Percentiles rank a stretch among this genome's conserved stretches.
phyloP scores from a whole-genome alignment of 2,797 vertebrate genomes.

The Rhinichthys osculus region DNA sequence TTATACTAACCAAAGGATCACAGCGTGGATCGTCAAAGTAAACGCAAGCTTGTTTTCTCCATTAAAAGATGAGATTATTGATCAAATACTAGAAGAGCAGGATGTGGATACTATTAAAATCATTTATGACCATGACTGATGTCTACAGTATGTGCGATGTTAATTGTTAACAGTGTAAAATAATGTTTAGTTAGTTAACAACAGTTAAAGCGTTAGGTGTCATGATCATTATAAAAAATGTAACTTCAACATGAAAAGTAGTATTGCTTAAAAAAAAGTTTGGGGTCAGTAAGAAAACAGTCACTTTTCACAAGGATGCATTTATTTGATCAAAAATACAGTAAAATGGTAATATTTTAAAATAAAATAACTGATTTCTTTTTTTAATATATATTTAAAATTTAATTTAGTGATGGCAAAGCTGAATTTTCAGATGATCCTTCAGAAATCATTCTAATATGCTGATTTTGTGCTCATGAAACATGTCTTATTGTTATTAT shows the following conservation, averaged over 20 bases:
- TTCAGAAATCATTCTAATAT: neutral
- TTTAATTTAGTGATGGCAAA: too few species aligned
- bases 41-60: conserved; percentile 74
- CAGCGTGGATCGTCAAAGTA: conserved; percentile 76
- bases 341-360: neutral
- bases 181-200: neutral
- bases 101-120: conserved; percentile 78
- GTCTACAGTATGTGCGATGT: neutral
- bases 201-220: neutral
- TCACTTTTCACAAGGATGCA: neutral
- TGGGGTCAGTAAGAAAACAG: too few species aligned
- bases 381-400: too few species aligned
- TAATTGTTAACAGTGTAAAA: neutral
- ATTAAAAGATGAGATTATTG: conserved; percentile 56
- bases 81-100: conserved; percentile 68
- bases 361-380: too few species aligned
- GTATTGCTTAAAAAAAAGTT: neutral
- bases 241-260: neutral
- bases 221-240: neutral
- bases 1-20: conserved; percentile 76
- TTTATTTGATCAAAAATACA: neutral
- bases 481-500: neutral
- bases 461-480: neutral
- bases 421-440: neutral
- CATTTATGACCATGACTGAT: conserved; percentile 71